A percentile compares a stretch with the other conserved stretches of the same genome.
phyloP scores from a whole-genome alignment of 2,113 vertebrate species.

The Meleagris gallopavo region DNA sequence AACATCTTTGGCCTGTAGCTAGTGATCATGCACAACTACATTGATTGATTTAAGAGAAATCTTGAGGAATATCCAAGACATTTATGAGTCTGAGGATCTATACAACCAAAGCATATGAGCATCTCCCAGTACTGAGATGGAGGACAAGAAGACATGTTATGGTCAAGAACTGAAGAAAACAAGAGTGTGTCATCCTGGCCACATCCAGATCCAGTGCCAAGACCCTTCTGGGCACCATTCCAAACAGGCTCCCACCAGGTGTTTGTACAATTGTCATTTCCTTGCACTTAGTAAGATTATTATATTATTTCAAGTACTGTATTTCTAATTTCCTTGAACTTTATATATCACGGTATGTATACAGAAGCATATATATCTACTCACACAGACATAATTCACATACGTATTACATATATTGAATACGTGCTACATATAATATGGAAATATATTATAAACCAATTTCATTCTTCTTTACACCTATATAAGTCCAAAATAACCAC shows the following conservation, averaged over 20 bases:
- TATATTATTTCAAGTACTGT: slow-evolving; percentile 13
- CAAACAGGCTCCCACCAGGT: slow-evolving; percentile 10
- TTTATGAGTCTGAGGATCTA: not conserved
- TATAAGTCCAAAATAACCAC: not conserved
- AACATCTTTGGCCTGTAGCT: not conserved
- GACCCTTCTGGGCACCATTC: not conserved
- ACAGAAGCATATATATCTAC: not conserved
- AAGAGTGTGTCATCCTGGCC: not conserved
- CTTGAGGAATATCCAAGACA: not conserved
- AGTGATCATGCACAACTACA: not conserved
- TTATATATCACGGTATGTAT: not conserved
- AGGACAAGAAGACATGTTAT: not conserved
- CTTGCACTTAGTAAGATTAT: not conserved
- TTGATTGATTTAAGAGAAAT: not conserved
- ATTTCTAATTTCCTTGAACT: slow-evolving; percentile 28
- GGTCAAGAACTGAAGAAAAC: not conserved
- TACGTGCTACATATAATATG: not conserved
- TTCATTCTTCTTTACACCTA: not conserved
- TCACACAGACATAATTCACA: not conserved
- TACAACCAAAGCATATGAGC: not conserved
- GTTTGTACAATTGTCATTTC: slow-evolving; percentile 1
- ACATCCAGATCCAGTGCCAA: not conserved
- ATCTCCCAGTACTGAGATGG: not conserved
- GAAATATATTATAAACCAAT: not conserved
- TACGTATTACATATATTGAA: not conserved